These are phyloP conservation scores for Xanthorhoe spadicearia DNA, from an alignment of 2,888 invertebrate species.

Conservation along the genomic window DNA sequence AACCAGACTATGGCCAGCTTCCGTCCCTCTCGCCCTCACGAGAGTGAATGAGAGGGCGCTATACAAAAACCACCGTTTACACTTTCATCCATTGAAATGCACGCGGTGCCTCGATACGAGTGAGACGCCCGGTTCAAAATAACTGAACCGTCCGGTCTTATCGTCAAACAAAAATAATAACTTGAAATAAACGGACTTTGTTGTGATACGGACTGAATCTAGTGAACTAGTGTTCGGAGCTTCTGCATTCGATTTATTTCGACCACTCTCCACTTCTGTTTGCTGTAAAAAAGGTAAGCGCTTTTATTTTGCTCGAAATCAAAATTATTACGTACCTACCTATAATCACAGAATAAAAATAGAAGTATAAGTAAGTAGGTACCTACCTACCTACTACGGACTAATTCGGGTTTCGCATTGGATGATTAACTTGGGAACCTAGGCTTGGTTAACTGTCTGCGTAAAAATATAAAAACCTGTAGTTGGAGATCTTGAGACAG, in stretches of 20 bases:
- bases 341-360: no score
- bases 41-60: conserved; percentile 71
- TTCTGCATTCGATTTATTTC: conserved; percentile 27
- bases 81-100: conserved; percentile 84
- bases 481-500: not conserved
- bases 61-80: conserved; percentile 83
- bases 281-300: conserved; percentile 31
- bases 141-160: conserved; percentile 69
- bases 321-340: conserved; percentile 8
- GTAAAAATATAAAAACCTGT: not conserved
- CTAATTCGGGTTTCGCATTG: conserved; percentile 9
- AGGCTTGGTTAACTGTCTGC: not conserved
- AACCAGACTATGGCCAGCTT: conserved; percentile 62
- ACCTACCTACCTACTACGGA: no score
- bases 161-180: conserved; percentile 69
- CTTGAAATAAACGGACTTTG: conserved; percentile 56
- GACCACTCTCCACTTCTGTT: conserved; percentile 19
- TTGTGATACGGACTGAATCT: conserved; percentile 59
- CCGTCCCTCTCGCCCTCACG: conserved; percentile 62
- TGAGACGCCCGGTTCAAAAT: conserved; percentile 75
- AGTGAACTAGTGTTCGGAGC: conserved; percentile 57
- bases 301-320: not conserved
- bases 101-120: conserved; percentile 77
- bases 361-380: no score
- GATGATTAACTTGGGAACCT: not conserved